phyloP scores from a whole-genome alignment of 2,888 invertebrate species.

The Chymomyza fuscimana region DNA sequence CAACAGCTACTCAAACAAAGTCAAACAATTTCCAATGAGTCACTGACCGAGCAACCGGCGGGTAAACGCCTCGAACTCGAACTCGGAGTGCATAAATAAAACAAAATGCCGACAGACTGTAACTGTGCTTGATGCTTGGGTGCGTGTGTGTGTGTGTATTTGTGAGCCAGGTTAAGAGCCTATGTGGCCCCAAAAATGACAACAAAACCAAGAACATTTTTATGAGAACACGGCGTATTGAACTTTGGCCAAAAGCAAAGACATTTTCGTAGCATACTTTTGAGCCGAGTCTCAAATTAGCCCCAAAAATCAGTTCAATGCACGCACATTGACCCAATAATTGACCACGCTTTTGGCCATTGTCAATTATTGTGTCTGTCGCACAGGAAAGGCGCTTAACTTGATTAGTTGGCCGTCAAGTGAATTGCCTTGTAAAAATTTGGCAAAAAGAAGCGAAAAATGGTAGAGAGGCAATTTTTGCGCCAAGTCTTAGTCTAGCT shows the following conservation, averaged over 20 bases:
- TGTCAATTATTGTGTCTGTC: constrained; percentile 22
- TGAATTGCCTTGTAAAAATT: constrained; percentile 17
- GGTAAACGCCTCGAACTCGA: neutral
- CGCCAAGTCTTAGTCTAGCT: too few relatives aligned
- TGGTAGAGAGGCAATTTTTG: too few relatives aligned
- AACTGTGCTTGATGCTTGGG: constrained; percentile 4
- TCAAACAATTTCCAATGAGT: constrained; percentile 52
- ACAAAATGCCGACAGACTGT: constrained; percentile 11
- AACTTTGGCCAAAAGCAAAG: constrained; percentile 33
- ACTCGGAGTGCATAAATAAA: constrained; percentile 32
- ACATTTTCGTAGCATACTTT: constrained; percentile 60
- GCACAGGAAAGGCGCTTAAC: neutral
- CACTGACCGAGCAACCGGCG: constrained; percentile 51
- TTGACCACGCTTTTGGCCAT: constrained; percentile 33
- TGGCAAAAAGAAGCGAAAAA: neutral
- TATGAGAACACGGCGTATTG: constrained; percentile 39
- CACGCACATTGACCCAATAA: constrained; percentile 65
- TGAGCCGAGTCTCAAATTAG: constrained; percentile 31
- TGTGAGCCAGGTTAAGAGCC: constrained; percentile 8
- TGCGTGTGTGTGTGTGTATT: constrained; percentile 8
- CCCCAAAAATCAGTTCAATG: constrained; percentile 50
- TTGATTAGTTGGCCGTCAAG: constrained; percentile 5
- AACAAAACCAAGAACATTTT: constrained; percentile 2
- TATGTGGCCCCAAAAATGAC: neutral
- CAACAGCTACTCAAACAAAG: constrained; percentile 10